Evolutionary conservation across 2,797 vertebrate genomes (phyloP).

Genomic region (Calcarius lapponicus): DNA sequence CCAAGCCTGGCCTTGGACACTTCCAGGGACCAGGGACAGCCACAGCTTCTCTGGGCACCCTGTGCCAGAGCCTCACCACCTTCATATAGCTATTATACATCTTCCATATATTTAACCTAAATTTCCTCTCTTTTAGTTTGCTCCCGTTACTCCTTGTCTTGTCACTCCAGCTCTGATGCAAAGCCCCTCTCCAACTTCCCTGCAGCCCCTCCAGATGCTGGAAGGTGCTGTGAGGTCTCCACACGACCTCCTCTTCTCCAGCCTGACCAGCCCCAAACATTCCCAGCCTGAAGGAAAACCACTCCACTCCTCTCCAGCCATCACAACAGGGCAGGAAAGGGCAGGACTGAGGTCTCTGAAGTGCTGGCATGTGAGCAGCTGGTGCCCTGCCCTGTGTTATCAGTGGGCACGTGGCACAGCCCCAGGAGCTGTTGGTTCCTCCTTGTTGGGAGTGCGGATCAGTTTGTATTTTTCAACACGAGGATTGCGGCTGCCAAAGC

Average conservation of each 20-base stretch:
- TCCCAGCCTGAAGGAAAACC: background rate
- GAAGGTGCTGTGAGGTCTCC: background rate
- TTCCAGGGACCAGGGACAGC: background rate
- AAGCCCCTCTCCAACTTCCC: background rate
- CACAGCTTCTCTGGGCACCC: background rate
- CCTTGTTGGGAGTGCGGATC: background rate
- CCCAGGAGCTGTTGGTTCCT: background rate
- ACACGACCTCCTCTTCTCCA: background rate
- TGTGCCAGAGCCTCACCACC: background rate
- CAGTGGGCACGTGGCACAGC: background rate
- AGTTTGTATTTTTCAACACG: conserved; percentile 46
- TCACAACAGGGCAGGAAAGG: accelerated
- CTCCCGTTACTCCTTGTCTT: background rate
- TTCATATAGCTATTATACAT: background rate
- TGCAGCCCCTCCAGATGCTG: background rate
- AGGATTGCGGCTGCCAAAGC: conserved; percentile 45
- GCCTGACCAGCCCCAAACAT: background rate
- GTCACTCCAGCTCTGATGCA: background rate
- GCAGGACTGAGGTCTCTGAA: background rate
- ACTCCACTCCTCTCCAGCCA: background rate
- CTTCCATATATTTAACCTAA: background rate
- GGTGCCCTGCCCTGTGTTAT: background rate
- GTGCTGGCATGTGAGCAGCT: background rate
- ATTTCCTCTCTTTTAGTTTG: background rate
- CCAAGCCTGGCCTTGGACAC: background rate